Percentiles rank a stretch among this genome's conserved stretches.
phyloP scores from a whole-genome alignment of 2,797 vertebrate genomes.

The Echeneis naucrates region DNA sequence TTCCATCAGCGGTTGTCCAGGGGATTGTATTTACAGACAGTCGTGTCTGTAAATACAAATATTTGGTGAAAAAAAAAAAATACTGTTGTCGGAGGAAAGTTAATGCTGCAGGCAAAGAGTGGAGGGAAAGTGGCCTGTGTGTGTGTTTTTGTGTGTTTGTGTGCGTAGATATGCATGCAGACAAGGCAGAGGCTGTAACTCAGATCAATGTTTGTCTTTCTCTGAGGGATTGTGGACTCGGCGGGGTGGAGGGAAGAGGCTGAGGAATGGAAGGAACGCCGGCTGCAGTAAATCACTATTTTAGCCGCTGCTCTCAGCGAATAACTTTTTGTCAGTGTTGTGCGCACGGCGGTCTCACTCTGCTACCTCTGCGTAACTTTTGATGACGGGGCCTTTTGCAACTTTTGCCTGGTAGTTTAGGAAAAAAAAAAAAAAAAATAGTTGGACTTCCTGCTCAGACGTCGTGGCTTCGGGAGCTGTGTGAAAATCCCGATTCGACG shows the following conservation, averaged over 20 bases:
- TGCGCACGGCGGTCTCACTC: constrained; percentile 63
- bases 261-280: constrained; percentile 39
- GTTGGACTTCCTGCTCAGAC: constrained; percentile 42
- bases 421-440: no score
- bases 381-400: constrained; percentile 69
- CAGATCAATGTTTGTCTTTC: constrained; percentile 78
- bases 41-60: not conserved
- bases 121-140: constrained; percentile 18
- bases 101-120: constrained; percentile 37
- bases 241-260: constrained; percentile 49
- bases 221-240: constrained; percentile 64
- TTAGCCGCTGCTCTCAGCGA: constrained; percentile 63
- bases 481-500: constrained; percentile 13
- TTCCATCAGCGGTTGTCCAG: not conserved
- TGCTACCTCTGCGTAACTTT: constrained; percentile 69
- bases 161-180: constrained; percentile 46
- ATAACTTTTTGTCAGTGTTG: constrained; percentile 38
- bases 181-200: constrained; percentile 72
- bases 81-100: constrained; percentile 17
- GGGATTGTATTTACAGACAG: not conserved
- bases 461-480: constrained; percentile 19
- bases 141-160: constrained; percentile 22
- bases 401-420: constrained; percentile 45
- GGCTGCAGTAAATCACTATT: constrained; percentile 73
- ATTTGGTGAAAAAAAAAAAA: no score